Conservation (phyloP, 1,140 invertebrate species). For the Glomeris maerens region DNA sequence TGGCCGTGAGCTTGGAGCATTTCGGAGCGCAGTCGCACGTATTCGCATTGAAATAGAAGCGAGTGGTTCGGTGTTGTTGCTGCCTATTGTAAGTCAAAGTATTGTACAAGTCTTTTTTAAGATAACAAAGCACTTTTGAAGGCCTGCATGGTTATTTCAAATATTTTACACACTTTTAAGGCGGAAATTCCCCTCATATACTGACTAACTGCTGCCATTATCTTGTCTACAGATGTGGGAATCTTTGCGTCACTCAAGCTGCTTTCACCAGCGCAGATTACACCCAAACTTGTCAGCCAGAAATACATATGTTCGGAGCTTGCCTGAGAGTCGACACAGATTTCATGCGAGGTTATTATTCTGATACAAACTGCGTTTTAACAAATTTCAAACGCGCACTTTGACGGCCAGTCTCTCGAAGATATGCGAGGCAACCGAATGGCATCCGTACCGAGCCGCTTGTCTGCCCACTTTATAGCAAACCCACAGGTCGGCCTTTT, state of each 20-base stretch:
- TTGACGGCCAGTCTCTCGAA: conserved; percentile 20
- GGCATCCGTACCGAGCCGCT: conserved; percentile 49
- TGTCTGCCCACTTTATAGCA: conserved; percentile 73
- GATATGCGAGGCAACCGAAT: conserved; percentile 26
- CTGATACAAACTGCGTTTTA: no score
- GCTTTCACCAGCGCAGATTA: conserved; percentile 33
- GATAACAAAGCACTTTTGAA: not conserved
- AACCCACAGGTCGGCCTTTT: conserved; percentile 57
- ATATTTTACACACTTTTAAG: conserved; percentile 50
- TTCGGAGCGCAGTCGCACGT: conserved; percentile 54
- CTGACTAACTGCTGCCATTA: conserved; percentile 24
- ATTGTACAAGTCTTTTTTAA: not conserved
- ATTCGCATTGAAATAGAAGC: conserved; percentile 63
- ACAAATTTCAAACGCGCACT: conserved; percentile 14
- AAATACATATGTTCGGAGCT: conserved; percentile 80
- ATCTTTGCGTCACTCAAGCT: conserved; percentile 21
- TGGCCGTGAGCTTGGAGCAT: conserved; percentile 59
- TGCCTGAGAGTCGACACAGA: conserved; percentile 44
- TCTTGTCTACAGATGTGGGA: conserved; percentile 15
- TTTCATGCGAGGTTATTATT: no score
- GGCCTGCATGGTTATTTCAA: no score
- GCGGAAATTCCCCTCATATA: conserved; percentile 47
- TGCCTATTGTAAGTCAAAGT: conserved; percentile 33
- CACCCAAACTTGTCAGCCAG: conserved; percentile 60
- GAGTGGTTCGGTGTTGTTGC: conserved; percentile 48